Conservation (phyloP, 2,113 vertebrate species). For the Tympanuchus pallidicinctus region DNA sequence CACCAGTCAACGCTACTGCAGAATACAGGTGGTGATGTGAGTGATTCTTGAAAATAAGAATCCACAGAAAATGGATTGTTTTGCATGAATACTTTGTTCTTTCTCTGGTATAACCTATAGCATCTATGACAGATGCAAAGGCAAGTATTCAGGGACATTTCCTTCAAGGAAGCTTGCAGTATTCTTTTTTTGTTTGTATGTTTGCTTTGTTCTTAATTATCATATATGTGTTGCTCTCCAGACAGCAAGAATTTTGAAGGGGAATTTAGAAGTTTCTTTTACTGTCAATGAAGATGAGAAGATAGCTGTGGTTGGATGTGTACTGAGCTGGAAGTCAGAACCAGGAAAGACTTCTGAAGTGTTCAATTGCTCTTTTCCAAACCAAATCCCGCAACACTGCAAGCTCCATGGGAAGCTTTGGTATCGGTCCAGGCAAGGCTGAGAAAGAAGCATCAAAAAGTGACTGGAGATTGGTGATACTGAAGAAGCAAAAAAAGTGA, state of each 20-base stretch:
- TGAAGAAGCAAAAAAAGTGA: not conserved
- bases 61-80: not conserved
- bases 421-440: not conserved
- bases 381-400: not conserved
- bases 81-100: not conserved
- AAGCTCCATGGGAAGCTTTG: not conserved
- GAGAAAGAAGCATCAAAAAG: not conserved
- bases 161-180: not conserved
- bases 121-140: not conserved
- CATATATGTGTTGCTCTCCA: accelerated
- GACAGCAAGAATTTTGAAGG: not conserved
- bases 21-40: not conserved
- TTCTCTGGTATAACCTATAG: not conserved
- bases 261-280: not conserved
- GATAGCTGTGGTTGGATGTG: not conserved
- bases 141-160: not conserved
- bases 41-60: not conserved
- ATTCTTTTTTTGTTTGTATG: not conserved
- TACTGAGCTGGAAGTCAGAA: not conserved
- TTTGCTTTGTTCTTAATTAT: not conserved
- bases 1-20: not conserved
- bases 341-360: not conserved
- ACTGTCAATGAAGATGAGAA: not conserved
- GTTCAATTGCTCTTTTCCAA: not conserved
- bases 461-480: not conserved